phyloP scores from a whole-genome alignment of 1,140 invertebrate species.

The Pogonus chalceus region DNA sequence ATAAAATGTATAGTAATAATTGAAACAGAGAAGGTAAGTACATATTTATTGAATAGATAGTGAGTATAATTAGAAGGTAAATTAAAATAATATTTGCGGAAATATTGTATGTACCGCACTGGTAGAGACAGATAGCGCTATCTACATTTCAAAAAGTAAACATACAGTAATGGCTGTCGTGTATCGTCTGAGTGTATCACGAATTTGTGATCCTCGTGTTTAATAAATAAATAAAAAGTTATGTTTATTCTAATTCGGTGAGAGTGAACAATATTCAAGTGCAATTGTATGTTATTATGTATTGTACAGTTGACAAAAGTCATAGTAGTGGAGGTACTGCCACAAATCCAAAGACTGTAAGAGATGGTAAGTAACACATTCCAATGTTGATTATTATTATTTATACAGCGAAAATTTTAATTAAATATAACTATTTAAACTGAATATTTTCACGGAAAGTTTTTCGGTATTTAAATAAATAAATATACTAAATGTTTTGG shows the following conservation, averaged over 20 bases:
- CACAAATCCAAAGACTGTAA: constrained; percentile 30
- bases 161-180: constrained; percentile 32
- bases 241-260: constrained; percentile 36
- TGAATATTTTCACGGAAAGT: not conserved
- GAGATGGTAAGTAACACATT: constrained; percentile 31
- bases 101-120: not conserved
- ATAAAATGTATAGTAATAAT: not conserved
- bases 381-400: not conserved
- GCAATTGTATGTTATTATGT: constrained; percentile 34
- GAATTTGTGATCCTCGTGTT: constrained; percentile 16
- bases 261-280: constrained; percentile 32
- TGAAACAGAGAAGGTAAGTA: not conserved
- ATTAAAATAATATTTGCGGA: not conserved
- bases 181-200: constrained; percentile 30
- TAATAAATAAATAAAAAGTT: constrained; percentile 25
- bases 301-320: constrained; percentile 35
- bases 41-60: not conserved
- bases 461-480: not conserved
- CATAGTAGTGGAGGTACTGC: constrained; percentile 30
- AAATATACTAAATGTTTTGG: not conserved
- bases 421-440: not conserved
- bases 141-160: not conserved
- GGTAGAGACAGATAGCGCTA: not conserved
- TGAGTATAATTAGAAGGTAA: not conserved
- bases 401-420: not conserved